phyloP scores from a whole-genome alignment of 2,113 vertebrate species.

The Donacobius atricapilla region DNA sequence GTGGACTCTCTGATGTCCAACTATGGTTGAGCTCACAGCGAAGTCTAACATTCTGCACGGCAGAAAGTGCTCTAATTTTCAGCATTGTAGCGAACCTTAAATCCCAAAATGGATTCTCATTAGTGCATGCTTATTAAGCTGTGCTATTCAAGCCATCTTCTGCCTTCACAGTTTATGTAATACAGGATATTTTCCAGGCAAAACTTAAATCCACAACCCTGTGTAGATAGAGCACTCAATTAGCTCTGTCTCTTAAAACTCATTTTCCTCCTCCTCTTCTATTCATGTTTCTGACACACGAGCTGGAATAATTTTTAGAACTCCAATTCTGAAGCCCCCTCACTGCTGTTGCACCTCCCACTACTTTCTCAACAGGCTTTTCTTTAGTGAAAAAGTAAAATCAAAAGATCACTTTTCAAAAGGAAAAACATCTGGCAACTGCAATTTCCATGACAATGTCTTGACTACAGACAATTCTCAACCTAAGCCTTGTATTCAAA shows the following conservation, averaged over 20 bases:
- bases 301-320: not conserved
- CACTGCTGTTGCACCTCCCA: conserved; percentile 13
- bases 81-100: not conserved
- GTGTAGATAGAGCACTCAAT: not conserved
- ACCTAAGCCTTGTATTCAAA: not conserved
- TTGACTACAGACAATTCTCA: not conserved
- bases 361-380: not conserved
- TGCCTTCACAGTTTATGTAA: not conserved
- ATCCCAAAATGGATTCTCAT: not conserved
- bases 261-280: conserved; percentile 32
- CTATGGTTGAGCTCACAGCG: not conserved
- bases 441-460: conserved; percentile 1
- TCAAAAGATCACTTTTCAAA: conserved; percentile 2
- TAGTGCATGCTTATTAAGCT: not conserved
- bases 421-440: conserved; percentile 17
- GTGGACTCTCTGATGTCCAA: not conserved
- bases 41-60: not conserved
- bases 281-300: not conserved
- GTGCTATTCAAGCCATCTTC: not conserved
- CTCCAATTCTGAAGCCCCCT: not conserved
- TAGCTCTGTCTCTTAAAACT: conserved; percentile 22
- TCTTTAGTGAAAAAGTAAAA: conserved; percentile 9
- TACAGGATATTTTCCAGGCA: conserved; percentile 27
- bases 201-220: conserved; percentile 19
- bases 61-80: not conserved